phyloP scores from a whole-genome alignment of 2,888 invertebrate species.

The Lasioglossum leucozonium region DNA sequence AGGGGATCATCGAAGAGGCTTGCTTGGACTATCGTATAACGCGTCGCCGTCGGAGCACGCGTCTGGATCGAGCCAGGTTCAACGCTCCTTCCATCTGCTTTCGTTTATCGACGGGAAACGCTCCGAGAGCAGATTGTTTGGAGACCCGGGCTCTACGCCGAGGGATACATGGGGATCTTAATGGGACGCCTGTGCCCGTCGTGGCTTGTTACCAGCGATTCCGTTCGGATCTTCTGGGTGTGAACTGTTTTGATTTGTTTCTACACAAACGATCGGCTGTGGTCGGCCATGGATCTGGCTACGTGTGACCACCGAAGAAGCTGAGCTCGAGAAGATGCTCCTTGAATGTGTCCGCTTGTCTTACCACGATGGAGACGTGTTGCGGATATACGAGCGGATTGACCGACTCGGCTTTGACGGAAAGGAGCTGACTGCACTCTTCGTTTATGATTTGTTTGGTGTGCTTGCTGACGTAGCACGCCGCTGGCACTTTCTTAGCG shows the following conservation, averaged over 20 bases:
- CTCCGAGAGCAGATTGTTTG: slow-evolving; percentile 3
- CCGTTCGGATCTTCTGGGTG: background rate
- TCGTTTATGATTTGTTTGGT: background rate
- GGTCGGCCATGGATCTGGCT: background rate
- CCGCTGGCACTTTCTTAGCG: background rate
- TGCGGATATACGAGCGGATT: background rate
- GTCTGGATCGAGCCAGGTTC: slow-evolving; percentile 2
- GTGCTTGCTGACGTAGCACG: background rate
- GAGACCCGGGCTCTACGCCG: background rate
- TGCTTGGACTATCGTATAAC: background rate
- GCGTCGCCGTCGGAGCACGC: background rate
- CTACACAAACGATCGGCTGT: slow-evolving; percentile 1
- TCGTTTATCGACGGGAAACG: slow-evolving; percentile 13
- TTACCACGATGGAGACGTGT: background rate
- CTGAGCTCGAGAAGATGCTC: background rate
- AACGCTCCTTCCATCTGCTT: slow-evolving; percentile 4
- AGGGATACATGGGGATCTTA: slow-evolving; percentile 9
- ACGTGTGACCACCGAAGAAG: slow-evolving; percentile 9
- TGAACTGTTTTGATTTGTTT: slow-evolving; percentile 15
- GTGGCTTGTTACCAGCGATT: slow-evolving; percentile 10
- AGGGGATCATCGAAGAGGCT: background rate
- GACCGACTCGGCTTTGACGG: background rate
- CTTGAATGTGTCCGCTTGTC: background rate
- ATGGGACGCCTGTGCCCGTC: background rate
- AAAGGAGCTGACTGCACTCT: background rate